These are phyloP conservation scores for Empidonax alnorum DNA, from an alignment of 2,113 vertebrate species.

Conservation along the genomic window DNA sequence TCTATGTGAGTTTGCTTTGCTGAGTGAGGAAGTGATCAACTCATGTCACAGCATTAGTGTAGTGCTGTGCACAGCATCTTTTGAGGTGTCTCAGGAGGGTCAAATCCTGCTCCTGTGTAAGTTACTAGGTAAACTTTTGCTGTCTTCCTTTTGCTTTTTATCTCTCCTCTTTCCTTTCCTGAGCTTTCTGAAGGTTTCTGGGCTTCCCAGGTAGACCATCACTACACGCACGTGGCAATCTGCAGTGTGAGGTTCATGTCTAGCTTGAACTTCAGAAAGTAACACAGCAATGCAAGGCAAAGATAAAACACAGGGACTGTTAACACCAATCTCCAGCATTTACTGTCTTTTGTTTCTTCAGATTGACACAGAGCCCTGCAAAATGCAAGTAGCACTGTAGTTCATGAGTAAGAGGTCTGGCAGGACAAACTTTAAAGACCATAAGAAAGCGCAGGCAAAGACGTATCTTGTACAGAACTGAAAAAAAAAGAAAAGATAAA, in stretches of 20 bases:
- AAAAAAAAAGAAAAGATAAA: conserved; percentile 3
- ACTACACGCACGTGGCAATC: not conserved
- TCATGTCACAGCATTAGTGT: accelerated
- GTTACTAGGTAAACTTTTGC: not conserved
- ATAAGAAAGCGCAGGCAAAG: not conserved
- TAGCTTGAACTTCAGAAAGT: not conserved
- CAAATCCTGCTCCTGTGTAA: not conserved
- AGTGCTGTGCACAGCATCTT: not conserved
- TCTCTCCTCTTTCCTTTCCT: not conserved
- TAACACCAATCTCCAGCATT: not conserved
- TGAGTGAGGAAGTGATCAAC: not conserved
- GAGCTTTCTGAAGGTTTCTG: not conserved
- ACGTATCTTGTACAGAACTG: not conserved
- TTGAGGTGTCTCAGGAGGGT: not conserved
- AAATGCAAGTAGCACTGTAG: not conserved
- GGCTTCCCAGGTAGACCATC: not conserved
- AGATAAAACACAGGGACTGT: not conserved
- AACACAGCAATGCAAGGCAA: not conserved
- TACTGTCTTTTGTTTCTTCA: not conserved
- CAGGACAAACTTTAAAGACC: not conserved
- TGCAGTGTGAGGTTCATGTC: not conserved
- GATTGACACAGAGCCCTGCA: not conserved
- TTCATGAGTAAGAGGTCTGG: not conserved
- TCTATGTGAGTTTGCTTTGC: not conserved
- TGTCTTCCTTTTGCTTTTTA: not conserved